Percentiles rank a stretch among this genome's conserved stretches.
Conservation (phyloP, 2,113 vertebrate genomes). For the Phylloscopus trochiloides region DNA sequence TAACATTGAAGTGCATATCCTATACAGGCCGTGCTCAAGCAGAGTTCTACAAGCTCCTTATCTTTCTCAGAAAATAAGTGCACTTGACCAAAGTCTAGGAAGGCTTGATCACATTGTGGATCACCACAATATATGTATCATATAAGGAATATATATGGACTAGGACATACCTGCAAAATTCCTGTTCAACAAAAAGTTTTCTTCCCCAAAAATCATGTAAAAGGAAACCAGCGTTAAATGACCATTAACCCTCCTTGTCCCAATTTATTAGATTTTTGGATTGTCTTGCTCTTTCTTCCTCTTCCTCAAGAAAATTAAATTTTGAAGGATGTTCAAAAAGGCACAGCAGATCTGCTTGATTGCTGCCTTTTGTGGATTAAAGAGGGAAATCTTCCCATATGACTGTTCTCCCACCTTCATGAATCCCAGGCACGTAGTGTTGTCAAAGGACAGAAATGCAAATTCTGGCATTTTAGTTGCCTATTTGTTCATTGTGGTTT, state of each 20-base stretch:
- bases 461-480: background rate
- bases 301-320: background rate
- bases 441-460: background rate
- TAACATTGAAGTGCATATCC: rapidly evolving
- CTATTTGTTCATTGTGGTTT: too few relatives aligned
- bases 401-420: background rate
- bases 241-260: background rate
- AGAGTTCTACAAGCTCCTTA: background rate
- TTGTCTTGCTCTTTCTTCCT: background rate
- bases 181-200: background rate
- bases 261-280: background rate
- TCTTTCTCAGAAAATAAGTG: background rate
- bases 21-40: background rate
- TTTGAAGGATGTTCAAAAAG: background rate
- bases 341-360: background rate
- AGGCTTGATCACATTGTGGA: background rate
- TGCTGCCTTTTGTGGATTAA: background rate
- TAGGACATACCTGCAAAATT: background rate
- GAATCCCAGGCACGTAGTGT: rapidly evolving
- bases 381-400: background rate
- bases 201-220: background rate
- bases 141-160: background rate
- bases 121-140: background rate
- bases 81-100: background rate
- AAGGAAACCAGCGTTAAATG: background rate